Conservation (phyloP, 2,797 vertebrate species). For the Peromyscus eremicus region DNA sequence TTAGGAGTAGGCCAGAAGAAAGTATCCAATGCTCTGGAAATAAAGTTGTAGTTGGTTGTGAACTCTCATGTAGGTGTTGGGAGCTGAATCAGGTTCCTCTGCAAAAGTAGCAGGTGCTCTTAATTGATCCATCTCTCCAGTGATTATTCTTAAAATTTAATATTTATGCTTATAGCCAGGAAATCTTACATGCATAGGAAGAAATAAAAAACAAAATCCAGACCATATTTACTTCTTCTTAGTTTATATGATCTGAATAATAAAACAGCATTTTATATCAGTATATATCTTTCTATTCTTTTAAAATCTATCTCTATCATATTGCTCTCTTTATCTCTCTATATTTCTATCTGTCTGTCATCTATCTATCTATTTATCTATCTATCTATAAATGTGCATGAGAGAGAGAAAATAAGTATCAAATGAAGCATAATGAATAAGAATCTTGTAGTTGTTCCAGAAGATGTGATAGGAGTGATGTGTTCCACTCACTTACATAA, state of each 20-base stretch:
- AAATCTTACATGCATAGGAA: neutral
- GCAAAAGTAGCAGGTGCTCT: neutral
- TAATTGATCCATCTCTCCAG: neutral
- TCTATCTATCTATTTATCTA: neutral
- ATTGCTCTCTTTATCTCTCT: neutral
- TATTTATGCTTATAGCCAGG: neutral
- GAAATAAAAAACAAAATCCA: neutral
- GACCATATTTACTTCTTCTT: neutral
- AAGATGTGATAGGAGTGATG: neutral
- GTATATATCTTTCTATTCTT: neutral
- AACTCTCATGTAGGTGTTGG: neutral
- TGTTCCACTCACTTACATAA: neutral
- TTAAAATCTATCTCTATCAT: neutral
- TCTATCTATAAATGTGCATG: neutral
- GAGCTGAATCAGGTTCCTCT: neutral
- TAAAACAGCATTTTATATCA: neutral
- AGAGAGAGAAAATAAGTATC: neutral
- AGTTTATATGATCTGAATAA: neutral
- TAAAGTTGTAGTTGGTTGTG: neutral
- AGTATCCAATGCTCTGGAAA: neutral
- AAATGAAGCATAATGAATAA: neutral
- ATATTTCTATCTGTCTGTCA: neutral
- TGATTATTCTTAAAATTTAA: neutral
- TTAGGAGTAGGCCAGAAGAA: neutral
- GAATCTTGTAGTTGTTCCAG: neutral